A percentile compares a stretch with the other conserved stretches of the same genome.
Conservation (phyloP, 2,113 vertebrate species). For the Brachyistius frenatus region DNA sequence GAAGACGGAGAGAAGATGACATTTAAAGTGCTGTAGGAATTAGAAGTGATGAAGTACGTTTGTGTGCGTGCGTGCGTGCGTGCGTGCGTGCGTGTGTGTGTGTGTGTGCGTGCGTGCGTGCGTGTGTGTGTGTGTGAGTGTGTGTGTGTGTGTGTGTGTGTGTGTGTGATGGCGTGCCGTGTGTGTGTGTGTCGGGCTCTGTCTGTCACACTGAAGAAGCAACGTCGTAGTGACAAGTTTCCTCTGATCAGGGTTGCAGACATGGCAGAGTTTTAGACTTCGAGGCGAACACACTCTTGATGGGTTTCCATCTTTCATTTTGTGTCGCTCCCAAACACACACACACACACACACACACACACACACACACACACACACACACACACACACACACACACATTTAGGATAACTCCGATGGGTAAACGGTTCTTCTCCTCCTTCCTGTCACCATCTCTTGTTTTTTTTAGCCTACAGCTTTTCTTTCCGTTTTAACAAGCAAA, state of each 20-base stretch:
- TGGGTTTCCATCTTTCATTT: too few species aligned
- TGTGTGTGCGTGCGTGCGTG: neutral
- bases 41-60: constrained; percentile 39
- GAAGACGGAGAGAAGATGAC: constrained; percentile 55
- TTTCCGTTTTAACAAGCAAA: neutral
- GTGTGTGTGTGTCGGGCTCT: too few species aligned
- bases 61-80: too few species aligned
- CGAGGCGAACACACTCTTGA: neutral
- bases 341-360: too few species aligned
- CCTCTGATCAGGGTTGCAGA: constrained; percentile 69
- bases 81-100: neutral
- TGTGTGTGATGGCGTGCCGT: too few species aligned
- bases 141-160: too few species aligned
- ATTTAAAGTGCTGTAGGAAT: constrained; percentile 61
- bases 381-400: constrained; percentile 6
- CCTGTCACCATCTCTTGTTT: neutral
- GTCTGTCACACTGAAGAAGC: constrained; percentile 52
- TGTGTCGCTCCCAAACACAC: too few species aligned
- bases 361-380: too few species aligned
- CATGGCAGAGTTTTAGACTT: constrained; percentile 34
- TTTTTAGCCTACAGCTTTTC: constrained; percentile 12
- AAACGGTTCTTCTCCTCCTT: constrained; percentile 5
- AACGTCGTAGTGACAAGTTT: constrained; percentile 57
- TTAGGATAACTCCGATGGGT: constrained; percentile 18
- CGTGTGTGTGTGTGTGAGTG: too few species aligned